Conservation (phyloP, 2,113 vertebrate species). For the Hirundichthys speculiger region DNA sequence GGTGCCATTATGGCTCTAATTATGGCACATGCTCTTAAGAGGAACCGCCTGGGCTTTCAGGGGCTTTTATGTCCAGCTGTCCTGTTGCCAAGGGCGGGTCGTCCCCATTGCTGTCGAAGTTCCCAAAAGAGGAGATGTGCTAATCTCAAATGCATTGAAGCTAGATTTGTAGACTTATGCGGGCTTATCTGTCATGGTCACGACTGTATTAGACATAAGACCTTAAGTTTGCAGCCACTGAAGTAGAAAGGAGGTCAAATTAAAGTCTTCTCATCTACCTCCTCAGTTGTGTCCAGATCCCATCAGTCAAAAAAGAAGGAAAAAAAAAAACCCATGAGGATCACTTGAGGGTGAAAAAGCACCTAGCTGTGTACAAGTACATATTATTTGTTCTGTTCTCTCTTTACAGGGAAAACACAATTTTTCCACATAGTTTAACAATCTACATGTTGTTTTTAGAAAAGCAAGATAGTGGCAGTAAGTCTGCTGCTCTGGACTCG, state of each 20-base stretch:
- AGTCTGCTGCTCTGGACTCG: slow-evolving; percentile 34
- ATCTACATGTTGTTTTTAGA: slow-evolving; percentile 31
- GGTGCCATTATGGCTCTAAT: slow-evolving; percentile 83
- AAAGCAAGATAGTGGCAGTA: slow-evolving; percentile 40
- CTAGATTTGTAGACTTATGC: slow-evolving; percentile 71
- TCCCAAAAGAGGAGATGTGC: slow-evolving; percentile 53
- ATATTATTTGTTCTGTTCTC: slow-evolving; percentile 37
- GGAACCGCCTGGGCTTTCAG: slow-evolving; percentile 66
- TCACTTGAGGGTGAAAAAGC: slow-evolving; percentile 44
- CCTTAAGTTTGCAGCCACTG: slow-evolving; percentile 63
- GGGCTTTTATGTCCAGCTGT: slow-evolving; percentile 68
- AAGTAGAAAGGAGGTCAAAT: slow-evolving; percentile 74
- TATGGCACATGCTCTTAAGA: slow-evolving; percentile 78
- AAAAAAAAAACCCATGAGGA: not conserved
- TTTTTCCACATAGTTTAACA: slow-evolving; percentile 12
- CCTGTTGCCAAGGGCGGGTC: slow-evolving; percentile 75
- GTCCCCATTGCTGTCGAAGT: slow-evolving; percentile 34
- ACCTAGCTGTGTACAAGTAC: slow-evolving; percentile 34
- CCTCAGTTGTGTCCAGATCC: slow-evolving; percentile 67
- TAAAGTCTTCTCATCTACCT: slow-evolving; percentile 74
- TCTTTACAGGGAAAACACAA: slow-evolving; percentile 28
- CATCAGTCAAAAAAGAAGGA: slow-evolving; percentile 57
- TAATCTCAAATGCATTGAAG: slow-evolving; percentile 76
- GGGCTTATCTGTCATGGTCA: slow-evolving; percentile 75
- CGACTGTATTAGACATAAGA: slow-evolving; percentile 68